Evolutionary conservation across 37 sponge, comb jelly and placozoan genomes (phyloP).

Genomic region (Axinella damicornis): DNA sequence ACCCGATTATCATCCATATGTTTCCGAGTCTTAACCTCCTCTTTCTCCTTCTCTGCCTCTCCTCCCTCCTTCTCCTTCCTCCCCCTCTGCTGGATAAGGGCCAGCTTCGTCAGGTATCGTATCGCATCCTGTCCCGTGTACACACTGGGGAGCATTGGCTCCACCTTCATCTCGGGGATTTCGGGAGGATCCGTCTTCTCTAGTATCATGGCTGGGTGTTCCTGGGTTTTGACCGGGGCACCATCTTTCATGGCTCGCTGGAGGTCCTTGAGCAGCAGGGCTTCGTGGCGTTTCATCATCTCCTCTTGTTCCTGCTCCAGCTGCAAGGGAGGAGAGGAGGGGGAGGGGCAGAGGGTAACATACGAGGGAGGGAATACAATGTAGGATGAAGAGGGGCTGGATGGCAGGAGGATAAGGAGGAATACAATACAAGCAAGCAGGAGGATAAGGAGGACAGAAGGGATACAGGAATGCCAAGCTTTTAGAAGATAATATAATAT

Average conservation of each 20-base stretch:
- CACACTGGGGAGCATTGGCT: neutral
- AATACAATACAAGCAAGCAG: too few relatives aligned
- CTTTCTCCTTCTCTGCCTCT: neutral
- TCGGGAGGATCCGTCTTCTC: conserved; percentile 36
- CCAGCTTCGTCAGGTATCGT: conserved; percentile 38
- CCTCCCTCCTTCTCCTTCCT: neutral
- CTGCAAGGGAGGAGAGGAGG: neutral
- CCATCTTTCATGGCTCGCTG: conserved; percentile 1
- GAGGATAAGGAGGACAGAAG: too few relatives aligned
- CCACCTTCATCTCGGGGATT: conserved; percentile 28
- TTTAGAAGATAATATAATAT: too few relatives aligned
- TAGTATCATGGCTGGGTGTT: conserved; percentile 14
- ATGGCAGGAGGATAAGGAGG: too few relatives aligned
- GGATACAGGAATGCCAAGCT: too few relatives aligned
- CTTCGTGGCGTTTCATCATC: conserved; percentile 9
- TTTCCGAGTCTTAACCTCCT: neutral
- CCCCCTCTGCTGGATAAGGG: conserved; percentile 1
- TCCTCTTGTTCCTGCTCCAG: conserved; percentile 14
- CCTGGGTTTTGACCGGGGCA: neutral
- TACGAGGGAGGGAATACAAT: too few relatives aligned
- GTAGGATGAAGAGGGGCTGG: too few relatives aligned
- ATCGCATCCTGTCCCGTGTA: conserved; percentile 51
- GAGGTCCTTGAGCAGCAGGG: conserved; percentile 18
- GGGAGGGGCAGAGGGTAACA: too few relatives aligned
- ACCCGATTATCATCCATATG: too few relatives aligned